Evolutionary conservation across 2,113 vertebrate genomes (phyloP).

Genomic region (Perca flavescens): DNA sequence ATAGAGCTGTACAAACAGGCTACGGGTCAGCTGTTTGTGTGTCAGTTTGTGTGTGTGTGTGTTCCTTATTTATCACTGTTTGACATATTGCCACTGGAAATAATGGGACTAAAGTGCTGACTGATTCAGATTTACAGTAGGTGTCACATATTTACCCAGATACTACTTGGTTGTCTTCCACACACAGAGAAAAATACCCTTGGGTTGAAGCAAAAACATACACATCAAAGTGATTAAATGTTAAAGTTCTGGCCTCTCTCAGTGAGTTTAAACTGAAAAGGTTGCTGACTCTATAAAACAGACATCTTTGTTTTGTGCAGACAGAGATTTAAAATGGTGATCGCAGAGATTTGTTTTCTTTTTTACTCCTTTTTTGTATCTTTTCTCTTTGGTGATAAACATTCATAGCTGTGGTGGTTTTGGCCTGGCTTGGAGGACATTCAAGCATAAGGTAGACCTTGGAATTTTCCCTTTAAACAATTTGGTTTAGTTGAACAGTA

Average conservation of each 20-base stretch:
- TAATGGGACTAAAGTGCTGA: constrained; percentile 72
- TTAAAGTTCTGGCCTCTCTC: constrained; percentile 45
- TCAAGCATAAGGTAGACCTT: background rate
- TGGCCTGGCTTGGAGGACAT: background rate
- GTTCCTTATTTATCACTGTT: constrained; percentile 53
- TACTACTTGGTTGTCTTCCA: constrained; percentile 26
- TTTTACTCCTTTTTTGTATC: background rate
- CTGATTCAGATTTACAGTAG: constrained; percentile 65
- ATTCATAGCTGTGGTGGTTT: background rate
- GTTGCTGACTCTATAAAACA: constrained; percentile 59
- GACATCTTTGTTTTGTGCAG: constrained; percentile 44
- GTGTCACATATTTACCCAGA: constrained; percentile 45
- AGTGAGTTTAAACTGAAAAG: constrained; percentile 56
- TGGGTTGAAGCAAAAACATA: constrained; percentile 51
- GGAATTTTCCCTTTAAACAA: background rate
- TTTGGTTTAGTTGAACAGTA: background rate
- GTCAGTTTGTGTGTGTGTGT: constrained; percentile 22
- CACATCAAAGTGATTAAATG: constrained; percentile 67
- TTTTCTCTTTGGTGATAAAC: background rate
- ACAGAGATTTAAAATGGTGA: constrained; percentile 27
- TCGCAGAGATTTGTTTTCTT: constrained; percentile 12
- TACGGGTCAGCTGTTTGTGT: constrained; percentile 31
- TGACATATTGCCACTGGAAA: constrained; percentile 66
- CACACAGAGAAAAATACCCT: constrained; percentile 28
- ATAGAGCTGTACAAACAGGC: constrained; percentile 30